Conservation (phyloP, 2,888 invertebrate species). For the Hipparchia sbordonii region DNA sequence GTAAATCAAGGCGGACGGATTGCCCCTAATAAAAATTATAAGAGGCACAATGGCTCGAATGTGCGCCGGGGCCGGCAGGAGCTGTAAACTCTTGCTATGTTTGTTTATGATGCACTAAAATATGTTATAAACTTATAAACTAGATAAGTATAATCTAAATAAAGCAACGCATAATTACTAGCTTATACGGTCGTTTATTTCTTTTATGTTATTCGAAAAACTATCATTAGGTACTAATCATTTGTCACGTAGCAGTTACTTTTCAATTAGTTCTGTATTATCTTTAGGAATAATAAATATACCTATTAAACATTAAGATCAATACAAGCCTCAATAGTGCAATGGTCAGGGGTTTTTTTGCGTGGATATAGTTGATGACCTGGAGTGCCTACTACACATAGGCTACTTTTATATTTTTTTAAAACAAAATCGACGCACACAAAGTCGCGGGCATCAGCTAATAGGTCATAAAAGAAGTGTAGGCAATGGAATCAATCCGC, state of each 20-base stretch:
- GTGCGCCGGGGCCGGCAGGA: slow-evolving; percentile 77
- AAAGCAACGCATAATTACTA: slow-evolving; percentile 79
- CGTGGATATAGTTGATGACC: too few species aligned
- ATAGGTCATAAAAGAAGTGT: neutral
- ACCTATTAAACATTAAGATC: too few species aligned
- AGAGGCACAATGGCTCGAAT: slow-evolving; percentile 80
- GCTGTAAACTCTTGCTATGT: slow-evolving; percentile 81
- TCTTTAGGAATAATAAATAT: too few species aligned
- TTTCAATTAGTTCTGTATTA: neutral
- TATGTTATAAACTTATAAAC: slow-evolving; percentile 83
- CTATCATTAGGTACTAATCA: neutral
- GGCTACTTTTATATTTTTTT: too few species aligned
- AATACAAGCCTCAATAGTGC: too few species aligned
- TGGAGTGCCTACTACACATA: too few species aligned
- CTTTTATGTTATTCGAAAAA: slow-evolving; percentile 34
- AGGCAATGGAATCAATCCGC: slow-evolving; percentile 19
- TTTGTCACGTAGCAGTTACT: neutral
- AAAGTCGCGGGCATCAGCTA: too few species aligned
- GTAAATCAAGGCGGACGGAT: slow-evolving; percentile 82
- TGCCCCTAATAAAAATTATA: slow-evolving; percentile 83
- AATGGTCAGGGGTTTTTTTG: too few species aligned
- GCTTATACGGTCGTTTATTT: slow-evolving; percentile 68
- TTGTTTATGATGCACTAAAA: slow-evolving; percentile 82
- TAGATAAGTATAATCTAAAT: slow-evolving; percentile 82
- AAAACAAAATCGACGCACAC: too few species aligned